Conservation (phyloP, 2,888 invertebrate species). For the Dysmachus trigonus region DNA sequence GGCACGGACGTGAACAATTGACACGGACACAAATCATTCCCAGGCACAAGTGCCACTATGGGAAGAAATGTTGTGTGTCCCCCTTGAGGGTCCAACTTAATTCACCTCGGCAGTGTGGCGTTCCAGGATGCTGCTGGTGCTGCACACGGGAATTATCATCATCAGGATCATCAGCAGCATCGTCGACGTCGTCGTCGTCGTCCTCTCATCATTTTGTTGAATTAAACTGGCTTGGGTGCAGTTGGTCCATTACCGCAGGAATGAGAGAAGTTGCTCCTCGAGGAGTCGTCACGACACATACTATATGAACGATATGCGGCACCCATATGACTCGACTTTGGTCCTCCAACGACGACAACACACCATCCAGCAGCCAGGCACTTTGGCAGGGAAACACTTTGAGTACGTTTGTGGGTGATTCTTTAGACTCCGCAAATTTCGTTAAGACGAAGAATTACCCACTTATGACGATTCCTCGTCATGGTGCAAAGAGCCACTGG, state of each 20-base stretch:
- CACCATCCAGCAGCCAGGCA: not conserved
- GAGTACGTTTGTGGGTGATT: not conserved
- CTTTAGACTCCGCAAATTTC: slow-evolving; percentile 19
- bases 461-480: slow-evolving; percentile 16
- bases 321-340: not conserved
- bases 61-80: slow-evolving; percentile 37
- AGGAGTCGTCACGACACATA: slow-evolving; percentile 13
- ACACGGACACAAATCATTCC: slow-evolving; percentile 47
- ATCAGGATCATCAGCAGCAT: not conserved
- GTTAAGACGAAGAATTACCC: slow-evolving; percentile 34
- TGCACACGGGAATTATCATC: not conserved
- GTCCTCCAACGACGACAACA: not conserved
- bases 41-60: slow-evolving; percentile 39
- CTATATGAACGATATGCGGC: not conserved
- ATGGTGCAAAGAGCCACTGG: slow-evolving; percentile 1
- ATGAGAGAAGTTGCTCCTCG: not conserved
- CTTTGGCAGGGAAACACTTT: slow-evolving; percentile 16
- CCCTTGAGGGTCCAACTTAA: slow-evolving; percentile 35
- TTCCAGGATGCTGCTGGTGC: slow-evolving; percentile 11
- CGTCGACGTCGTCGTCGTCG: not conserved
- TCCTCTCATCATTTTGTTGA: slow-evolving; percentile 33
- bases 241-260: not conserved
- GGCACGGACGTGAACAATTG: slow-evolving; percentile 46
- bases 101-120: not conserved
- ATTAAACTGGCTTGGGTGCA: slow-evolving; percentile 11